A percentile compares a stretch with the other conserved stretches of the same genome.
Evolutionary conservation across 2,113 vertebrate species (phyloP).

Genomic region (Otus sunia): DNA sequence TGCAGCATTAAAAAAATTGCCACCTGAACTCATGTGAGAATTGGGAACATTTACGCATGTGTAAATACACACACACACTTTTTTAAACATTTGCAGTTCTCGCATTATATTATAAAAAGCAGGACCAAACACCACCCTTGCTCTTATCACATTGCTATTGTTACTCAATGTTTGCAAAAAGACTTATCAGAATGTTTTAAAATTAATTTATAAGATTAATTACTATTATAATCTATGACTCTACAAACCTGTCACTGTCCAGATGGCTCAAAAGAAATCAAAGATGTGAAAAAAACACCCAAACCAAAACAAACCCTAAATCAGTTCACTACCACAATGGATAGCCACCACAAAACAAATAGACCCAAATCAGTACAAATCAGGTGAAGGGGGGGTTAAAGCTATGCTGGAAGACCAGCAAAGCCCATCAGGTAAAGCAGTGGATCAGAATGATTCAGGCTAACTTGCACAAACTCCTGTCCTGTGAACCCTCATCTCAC

Average conservation of each 20-base stretch:
- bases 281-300: background rate
- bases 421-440: background rate
- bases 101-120: background rate
- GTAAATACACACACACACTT: fast-evolving
- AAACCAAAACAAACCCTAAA: background rate
- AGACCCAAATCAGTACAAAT: background rate
- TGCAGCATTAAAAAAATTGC: background rate
- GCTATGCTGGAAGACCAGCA: background rate
- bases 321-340: background rate
- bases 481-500: background rate
- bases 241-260: background rate
- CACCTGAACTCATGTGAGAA: background rate
- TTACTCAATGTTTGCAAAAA: background rate
- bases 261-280: background rate
- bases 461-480: background rate
- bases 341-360: background rate
- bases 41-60: background rate
- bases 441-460: background rate
- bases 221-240: background rate
- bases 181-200: background rate
- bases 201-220: background rate
- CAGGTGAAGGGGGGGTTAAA: background rate
- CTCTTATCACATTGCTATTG: background rate
- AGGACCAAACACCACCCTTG: background rate
- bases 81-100: background rate